Conservation (phyloP, 2,113 vertebrate species). For the Odontophorus gujanensis region DNA sequence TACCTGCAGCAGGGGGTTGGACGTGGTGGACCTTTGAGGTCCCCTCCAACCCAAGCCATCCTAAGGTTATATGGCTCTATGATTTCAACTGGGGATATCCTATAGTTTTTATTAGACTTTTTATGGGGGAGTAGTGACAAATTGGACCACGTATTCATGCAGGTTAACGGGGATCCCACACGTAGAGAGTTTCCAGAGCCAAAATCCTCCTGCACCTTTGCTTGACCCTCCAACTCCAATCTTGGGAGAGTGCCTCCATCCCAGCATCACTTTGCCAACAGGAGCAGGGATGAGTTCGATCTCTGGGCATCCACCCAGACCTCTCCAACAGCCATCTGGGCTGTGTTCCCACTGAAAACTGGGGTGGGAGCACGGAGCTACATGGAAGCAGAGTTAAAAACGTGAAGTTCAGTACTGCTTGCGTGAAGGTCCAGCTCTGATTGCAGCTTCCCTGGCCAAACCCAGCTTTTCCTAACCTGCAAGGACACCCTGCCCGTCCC, state of each 20-base stretch:
- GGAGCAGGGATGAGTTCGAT: background rate
- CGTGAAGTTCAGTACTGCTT: background rate
- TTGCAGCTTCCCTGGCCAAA: background rate
- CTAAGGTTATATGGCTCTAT: too few relatives aligned
- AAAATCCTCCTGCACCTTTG: background rate
- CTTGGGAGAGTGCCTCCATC: background rate
- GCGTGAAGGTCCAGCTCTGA: background rate
- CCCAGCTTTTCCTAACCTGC: background rate
- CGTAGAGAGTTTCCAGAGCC: background rate
- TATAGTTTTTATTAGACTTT: background rate
- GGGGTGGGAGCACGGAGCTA: background rate
- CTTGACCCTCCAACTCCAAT: rapidly evolving
- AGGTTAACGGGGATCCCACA: background rate
- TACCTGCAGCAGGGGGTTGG: too few relatives aligned
- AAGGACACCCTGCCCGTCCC: background rate
- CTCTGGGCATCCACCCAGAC: background rate
- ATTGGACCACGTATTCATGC: background rate
- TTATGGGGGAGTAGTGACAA: background rate
- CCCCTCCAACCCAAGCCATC: too few relatives aligned
- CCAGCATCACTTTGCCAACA: background rate
- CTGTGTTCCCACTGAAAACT: background rate
- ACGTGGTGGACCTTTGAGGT: too few relatives aligned
- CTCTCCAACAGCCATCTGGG: background rate
- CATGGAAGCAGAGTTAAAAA: background rate
- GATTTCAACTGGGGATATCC: too few relatives aligned